Conservation (phyloP, 2,888 invertebrate genomes). For the Diarsia dahlii region DNA sequence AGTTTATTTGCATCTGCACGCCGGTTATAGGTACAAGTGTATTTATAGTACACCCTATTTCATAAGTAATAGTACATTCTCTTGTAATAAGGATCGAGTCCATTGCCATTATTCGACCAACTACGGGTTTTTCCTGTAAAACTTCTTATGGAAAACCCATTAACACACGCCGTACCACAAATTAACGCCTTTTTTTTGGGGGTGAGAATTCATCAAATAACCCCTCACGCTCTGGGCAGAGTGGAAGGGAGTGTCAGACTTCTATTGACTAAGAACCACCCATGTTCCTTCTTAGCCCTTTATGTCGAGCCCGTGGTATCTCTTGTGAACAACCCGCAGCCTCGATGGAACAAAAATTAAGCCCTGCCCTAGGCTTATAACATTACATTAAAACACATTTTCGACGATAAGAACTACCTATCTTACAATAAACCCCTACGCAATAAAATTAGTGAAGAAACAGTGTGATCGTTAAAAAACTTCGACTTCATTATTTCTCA, state of each 20-base stretch:
- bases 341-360: background rate
- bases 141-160: background rate
- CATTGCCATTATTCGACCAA: background rate
- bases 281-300: no score
- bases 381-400: background rate
- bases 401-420: background rate
- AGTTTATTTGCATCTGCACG: no score
- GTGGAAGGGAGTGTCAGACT: no score
- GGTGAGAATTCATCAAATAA: no score
- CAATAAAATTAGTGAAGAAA: background rate
- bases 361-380: background rate
- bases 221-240: no score
- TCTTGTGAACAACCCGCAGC: no score
- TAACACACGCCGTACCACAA: background rate
- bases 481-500: conserved; percentile 8
- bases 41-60: background rate
- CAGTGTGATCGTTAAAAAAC: background rate
- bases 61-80: no score
- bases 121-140: background rate
- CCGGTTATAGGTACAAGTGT: background rate
- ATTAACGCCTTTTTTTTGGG: no score
- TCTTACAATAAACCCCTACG: background rate
- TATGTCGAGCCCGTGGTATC: no score
- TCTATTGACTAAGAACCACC: no score
- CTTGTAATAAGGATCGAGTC: background rate